Percentiles rank a stretch among this genome's conserved stretches.
Conservation (phyloP, 2,888 invertebrate species). For the Athetis lepigone region DNA sequence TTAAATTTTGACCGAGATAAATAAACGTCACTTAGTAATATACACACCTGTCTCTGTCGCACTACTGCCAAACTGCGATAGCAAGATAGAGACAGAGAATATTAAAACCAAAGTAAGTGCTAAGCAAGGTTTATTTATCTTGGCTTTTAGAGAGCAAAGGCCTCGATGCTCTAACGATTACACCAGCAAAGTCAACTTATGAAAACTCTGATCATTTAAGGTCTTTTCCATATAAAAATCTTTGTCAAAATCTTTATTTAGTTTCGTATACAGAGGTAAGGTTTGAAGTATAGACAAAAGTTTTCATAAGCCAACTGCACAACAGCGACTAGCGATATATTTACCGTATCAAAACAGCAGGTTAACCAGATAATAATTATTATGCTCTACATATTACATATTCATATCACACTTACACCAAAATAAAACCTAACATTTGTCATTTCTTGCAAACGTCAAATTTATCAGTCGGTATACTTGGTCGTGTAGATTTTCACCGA, state of each 20-base stretch:
- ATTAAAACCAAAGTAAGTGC: too few relatives aligned
- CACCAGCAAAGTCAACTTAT: not conserved
- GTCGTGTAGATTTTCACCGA: constrained; percentile 22
- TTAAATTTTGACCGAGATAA: too few relatives aligned
- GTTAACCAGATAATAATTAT: constrained; percentile 9
- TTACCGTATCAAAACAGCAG: constrained; percentile 18
- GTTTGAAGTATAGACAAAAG: not conserved
- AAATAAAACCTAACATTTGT: constrained; percentile 6
- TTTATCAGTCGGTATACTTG: constrained; percentile 30
- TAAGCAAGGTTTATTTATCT: too few relatives aligned
- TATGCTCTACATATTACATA: constrained; percentile 18
- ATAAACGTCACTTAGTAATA: too few relatives aligned
- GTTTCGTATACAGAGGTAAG: constrained; percentile 1
- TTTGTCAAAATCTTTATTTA: constrained; percentile 9
- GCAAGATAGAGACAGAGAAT: too few relatives aligned
- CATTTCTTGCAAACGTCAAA: constrained; percentile 8
- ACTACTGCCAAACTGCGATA: too few relatives aligned
- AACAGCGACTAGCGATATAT: constrained; percentile 36
- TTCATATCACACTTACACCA: constrained; percentile 22
- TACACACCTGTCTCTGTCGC: too few relatives aligned
- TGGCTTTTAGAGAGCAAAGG: constrained; percentile 58
- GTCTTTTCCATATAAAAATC: constrained; percentile 5
- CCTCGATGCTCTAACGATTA: constrained; percentile 31
- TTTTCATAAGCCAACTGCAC: constrained; percentile 18
- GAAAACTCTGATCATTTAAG: constrained; percentile 3